Percentiles rank a stretch among this genome's conserved stretches.
Evolutionary conservation across 2,113 vertebrate species (phyloP).

Genomic region (Tonatia bakeri): DNA sequence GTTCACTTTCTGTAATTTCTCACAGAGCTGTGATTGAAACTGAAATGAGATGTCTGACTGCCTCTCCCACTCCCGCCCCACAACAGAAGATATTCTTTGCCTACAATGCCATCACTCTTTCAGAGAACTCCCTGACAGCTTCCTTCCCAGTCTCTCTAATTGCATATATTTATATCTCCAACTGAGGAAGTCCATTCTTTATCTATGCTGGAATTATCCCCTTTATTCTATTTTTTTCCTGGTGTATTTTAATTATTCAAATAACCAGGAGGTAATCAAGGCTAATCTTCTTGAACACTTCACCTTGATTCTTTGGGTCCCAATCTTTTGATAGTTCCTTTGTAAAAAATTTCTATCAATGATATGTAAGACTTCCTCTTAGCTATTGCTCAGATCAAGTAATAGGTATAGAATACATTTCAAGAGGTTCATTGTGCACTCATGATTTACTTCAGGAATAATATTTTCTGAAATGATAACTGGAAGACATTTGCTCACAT

Average conservation of each 20-base stretch:
- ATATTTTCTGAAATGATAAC: background rate
- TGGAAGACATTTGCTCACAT: background rate
- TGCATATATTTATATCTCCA: background rate
- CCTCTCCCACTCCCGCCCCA: too few species aligned
- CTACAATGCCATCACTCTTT: background rate
- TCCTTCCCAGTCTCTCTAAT: background rate
- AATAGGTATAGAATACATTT: background rate
- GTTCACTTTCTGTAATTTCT: background rate
- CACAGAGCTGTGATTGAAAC: background rate
- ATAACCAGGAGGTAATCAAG: background rate
- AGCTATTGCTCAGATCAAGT: background rate
- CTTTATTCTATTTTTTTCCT: background rate
- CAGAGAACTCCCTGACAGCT: background rate
- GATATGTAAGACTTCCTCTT: background rate
- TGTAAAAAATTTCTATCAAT: background rate
- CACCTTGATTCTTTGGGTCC: background rate
- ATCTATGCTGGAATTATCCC: background rate
- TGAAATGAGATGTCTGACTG: background rate
- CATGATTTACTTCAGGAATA: background rate
- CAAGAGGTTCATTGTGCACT: background rate
- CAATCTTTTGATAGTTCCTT: background rate
- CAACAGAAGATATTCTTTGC: background rate
- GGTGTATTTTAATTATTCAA: background rate
- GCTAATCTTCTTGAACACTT: background rate
- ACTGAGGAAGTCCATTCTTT: background rate